Evolutionary conservation across 1,140 invertebrate species (phyloP).

Genomic region (Coboldia fuscipes): DNA sequence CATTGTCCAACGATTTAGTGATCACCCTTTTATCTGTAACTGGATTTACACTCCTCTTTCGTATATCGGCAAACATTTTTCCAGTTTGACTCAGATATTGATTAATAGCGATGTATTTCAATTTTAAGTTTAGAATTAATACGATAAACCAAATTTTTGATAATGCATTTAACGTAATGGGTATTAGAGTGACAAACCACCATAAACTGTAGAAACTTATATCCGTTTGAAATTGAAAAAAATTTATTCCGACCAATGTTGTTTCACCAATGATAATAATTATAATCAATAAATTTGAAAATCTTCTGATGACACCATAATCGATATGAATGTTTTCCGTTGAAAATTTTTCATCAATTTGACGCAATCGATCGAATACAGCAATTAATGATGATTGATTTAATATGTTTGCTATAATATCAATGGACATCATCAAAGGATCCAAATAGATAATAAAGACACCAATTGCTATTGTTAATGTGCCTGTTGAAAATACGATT

Average conservation of each 20-base stretch:
- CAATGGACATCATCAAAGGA: constrained; percentile 18
- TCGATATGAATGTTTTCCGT: constrained; percentile 12
- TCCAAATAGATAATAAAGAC: constrained; percentile 18
- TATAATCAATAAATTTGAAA: constrained; percentile 12
- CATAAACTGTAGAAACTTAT: constrained; percentile 5
- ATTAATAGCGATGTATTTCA: constrained; percentile 17
- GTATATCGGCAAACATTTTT: constrained; percentile 9
- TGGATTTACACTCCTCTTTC: constrained; percentile 6
- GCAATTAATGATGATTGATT: constrained; percentile 14
- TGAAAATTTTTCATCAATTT: constrained; percentile 14
- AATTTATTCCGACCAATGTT: constrained; percentile 8
- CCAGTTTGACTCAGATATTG: constrained; percentile 12
- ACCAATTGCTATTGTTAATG: constrained; percentile 20
- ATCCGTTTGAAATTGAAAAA: constrained; percentile 1
- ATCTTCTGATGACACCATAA: constrained; percentile 9
- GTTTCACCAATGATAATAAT: constrained; percentile 14
- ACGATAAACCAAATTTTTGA: constrained; percentile 20
- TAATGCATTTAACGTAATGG: constrained; percentile 15
- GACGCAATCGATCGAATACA: constrained; percentile 14
- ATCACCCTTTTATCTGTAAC: constrained; percentile 9
- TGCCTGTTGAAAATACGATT: constrained; percentile 11
- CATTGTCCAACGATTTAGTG: background rate
- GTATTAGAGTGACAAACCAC: constrained; percentile 13
- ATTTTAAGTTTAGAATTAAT: constrained; percentile 13
- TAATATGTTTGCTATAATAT: constrained; percentile 12